Conservation (phyloP, 2,113 vertebrate genomes). For the Mionectes macconnelli region DNA sequence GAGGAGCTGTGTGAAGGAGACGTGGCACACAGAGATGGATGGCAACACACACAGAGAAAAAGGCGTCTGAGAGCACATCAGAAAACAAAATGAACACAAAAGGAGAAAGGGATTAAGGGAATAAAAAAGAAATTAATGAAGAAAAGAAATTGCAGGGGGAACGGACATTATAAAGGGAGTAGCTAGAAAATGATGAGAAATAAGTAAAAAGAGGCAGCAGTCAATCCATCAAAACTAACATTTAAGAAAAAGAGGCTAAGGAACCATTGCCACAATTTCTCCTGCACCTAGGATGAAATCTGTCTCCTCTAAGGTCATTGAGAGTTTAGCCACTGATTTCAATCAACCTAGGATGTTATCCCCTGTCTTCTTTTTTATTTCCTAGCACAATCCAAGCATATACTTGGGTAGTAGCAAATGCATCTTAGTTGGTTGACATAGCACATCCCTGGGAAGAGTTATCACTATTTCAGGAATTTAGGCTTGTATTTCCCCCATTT, state of each 20-base stretch:
- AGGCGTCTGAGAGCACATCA: background rate
- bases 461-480: background rate
- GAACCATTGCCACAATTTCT: background rate
- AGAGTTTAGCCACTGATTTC: slow-evolving; percentile 1
- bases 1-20: background rate
- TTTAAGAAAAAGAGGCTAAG: background rate
- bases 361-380: background rate
- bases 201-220: background rate
- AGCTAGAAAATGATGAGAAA: background rate
- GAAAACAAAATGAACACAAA: background rate
- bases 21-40: background rate
- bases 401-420: background rate
- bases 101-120: background rate
- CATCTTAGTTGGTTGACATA: background rate
- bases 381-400: background rate
- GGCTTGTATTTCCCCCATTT: background rate
- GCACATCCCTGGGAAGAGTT: background rate
- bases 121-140: background rate
- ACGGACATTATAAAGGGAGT: background rate
- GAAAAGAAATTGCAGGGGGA: background rate
- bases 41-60: background rate
- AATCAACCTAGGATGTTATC: background rate
- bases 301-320: background rate
- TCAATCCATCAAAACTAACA: background rate
- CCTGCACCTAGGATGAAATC: background rate